Percentiles rank a stretch among this genome's conserved stretches.
These are phyloP conservation scores for Notocelia uddmanniana DNA, from an alignment of 2,888 invertebrate species.

Conservation along the genomic window DNA sequence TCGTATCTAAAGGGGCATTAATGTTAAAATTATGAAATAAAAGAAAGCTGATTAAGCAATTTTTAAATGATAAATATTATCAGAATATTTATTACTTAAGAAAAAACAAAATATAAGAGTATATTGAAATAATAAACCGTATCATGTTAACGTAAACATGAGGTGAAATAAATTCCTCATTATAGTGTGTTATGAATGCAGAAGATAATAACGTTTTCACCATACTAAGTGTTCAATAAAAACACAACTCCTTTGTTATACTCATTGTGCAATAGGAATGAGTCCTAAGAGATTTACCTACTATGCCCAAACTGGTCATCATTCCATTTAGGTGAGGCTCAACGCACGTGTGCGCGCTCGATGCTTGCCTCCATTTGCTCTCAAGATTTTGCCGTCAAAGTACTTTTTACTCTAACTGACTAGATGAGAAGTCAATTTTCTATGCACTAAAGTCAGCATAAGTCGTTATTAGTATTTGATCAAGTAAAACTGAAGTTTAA, in stretches of 20 bases:
- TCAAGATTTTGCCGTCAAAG: constrained; percentile 44
- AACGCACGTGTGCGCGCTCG: constrained; percentile 79
- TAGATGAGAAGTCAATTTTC: constrained; percentile 52
- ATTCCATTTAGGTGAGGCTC: constrained; percentile 80
- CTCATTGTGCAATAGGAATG: constrained; percentile 35
- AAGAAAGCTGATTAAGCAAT: too few relatives aligned
- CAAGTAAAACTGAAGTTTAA: constrained; percentile 66
- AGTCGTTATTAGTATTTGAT: constrained; percentile 61
- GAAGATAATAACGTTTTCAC: not conserved
- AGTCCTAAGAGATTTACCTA: constrained; percentile 43
- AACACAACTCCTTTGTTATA: constrained; percentile 25
- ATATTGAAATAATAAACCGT: too few relatives aligned
- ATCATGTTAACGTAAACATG: too few relatives aligned
- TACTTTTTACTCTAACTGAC: constrained; percentile 53
- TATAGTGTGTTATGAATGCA: not conserved
- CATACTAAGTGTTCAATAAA: constrained; percentile 9
- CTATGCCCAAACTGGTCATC: constrained; percentile 71
- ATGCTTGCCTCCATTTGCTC: constrained; percentile 64
- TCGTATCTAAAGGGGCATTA: too few relatives aligned
- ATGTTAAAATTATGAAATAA: too few relatives aligned
- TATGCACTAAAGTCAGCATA: constrained; percentile 50
- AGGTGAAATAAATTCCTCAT: too few relatives aligned
- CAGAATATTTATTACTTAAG: too few relatives aligned
- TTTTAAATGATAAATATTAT: too few relatives aligned
- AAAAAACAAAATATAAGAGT: too few relatives aligned